phyloP scores from a whole-genome alignment of 2,113 vertebrate genomes.

The Elachura formosa region DNA sequence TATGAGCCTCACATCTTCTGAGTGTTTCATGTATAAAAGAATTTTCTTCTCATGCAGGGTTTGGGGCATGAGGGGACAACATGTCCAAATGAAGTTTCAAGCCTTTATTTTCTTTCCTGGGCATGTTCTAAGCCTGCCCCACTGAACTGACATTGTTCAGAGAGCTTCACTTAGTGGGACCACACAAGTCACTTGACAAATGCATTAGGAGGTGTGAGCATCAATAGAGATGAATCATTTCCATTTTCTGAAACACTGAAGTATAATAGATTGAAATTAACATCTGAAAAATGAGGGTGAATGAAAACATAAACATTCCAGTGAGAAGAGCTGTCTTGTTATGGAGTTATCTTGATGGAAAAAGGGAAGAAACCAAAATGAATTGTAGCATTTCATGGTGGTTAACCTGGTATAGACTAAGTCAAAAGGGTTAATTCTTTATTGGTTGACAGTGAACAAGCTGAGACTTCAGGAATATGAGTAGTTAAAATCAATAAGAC shows the following conservation, averaged over 20 bases:
- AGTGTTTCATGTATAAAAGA: not conserved
- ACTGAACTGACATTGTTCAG: not conserved
- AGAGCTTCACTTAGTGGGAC: not conserved
- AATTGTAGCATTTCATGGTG: not conserved
- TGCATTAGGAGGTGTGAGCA: not conserved
- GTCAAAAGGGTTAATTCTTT: not conserved
- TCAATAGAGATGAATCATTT: not conserved
- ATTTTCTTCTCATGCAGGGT: not conserved
- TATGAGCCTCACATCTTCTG: rapidly evolving
- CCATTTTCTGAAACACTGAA: not conserved
- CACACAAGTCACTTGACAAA: not conserved
- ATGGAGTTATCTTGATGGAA: not conserved
- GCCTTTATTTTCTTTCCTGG: not conserved
- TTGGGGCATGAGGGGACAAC: not conserved
- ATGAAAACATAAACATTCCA: not conserved
- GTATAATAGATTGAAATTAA: not conserved
- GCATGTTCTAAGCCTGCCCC: not conserved
- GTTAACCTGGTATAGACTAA: not conserved
- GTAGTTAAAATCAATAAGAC: not conserved
- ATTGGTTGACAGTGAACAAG: not conserved
- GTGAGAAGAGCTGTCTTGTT: not conserved
- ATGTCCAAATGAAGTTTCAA: not conserved
- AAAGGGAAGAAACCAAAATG: not conserved
- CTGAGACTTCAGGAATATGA: not conserved
- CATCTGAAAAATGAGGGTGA: not conserved